A percentile compares a stretch with the other conserved stretches of the same genome.
phyloP scores from a whole-genome alignment of 1,140 invertebrate genomes.

The Drosophila sturtevanti region DNA sequence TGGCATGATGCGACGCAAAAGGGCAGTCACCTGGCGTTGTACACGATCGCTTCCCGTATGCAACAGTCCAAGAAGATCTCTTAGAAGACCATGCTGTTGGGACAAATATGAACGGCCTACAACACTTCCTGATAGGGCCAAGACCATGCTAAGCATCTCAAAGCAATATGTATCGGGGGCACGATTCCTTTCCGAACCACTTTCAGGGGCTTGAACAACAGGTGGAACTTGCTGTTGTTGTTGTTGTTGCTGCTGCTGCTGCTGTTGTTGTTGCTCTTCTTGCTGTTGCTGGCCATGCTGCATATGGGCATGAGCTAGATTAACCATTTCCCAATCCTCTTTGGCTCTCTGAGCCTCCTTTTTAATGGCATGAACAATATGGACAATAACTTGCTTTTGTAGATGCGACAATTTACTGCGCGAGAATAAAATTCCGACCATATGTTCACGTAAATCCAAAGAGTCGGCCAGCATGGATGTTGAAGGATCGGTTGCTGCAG shows the following conservation, averaged over 20 bases:
- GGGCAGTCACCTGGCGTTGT: constrained; percentile 94
- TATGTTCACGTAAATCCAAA: constrained; percentile 94
- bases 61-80: constrained; percentile 92
- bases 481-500: constrained; percentile 17
- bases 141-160: constrained; percentile 97
- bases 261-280: constrained; percentile 57
- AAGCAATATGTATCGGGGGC: constrained; percentile 96
- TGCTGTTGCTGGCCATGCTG: not conserved
- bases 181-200: constrained; percentile 83
- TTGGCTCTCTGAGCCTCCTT: constrained; percentile 92
- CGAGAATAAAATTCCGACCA: constrained; percentile 98
- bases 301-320: constrained; percentile 67
- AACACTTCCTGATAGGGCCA: constrained; percentile 95
- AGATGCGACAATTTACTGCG: constrained; percentile 96
- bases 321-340: constrained; percentile 92
- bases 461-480: constrained; percentile 73
- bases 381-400: constrained; percentile 96
- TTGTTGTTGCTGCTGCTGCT: constrained; percentile 25
- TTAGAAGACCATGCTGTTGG: constrained; percentile 92
- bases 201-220: constrained; percentile 36
- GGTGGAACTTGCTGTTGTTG: not conserved
- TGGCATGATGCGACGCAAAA: constrained; percentile 92
- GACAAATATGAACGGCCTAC: constrained; percentile 95
- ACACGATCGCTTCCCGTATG: constrained; percentile 97
- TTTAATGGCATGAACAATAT: constrained; percentile 96